Evolutionary conservation across 2,888 invertebrate species (phyloP).

Genomic region (Galeruca laticollis): DNA sequence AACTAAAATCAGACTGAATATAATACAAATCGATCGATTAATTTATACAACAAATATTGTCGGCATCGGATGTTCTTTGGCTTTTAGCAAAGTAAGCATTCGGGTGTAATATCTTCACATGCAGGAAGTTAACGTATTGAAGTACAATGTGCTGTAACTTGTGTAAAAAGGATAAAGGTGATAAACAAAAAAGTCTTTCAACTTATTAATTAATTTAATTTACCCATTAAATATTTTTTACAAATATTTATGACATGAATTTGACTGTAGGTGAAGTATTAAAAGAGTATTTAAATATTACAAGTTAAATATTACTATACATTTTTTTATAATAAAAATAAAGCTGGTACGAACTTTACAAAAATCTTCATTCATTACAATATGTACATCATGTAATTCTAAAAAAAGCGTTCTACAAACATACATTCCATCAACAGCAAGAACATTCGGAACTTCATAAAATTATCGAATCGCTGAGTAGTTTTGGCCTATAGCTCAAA

Average conservation of each 20-base stretch:
- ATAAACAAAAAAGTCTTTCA: conserved; percentile 17
- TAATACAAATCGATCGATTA: too few relatives aligned
- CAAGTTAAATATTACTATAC: conserved; percentile 49
- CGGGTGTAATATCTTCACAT: too few relatives aligned
- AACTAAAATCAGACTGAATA: too few relatives aligned
- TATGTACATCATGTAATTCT: conserved; percentile 45
- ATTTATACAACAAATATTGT: too few relatives aligned
- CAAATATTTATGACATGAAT: conserved; percentile 31
- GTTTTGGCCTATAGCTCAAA: too few relatives aligned
- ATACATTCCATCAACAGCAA: conserved; percentile 27
- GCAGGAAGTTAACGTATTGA: too few relatives aligned
- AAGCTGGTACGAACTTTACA: conserved; percentile 50
- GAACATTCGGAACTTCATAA: conserved; percentile 28
- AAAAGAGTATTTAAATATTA: conserved; percentile 54
- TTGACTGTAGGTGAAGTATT: conserved; percentile 46
- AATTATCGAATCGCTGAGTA: background rate
- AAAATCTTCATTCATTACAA: conserved; percentile 46
- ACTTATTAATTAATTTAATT: conserved; percentile 25
- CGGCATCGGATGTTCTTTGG: too few relatives aligned
- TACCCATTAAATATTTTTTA: conserved; percentile 38
- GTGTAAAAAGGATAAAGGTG: background rate
- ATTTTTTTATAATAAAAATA: conserved; percentile 43
- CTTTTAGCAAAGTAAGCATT: too few relatives aligned
- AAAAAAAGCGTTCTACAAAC: conserved; percentile 40
- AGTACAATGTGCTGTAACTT: background rate